phyloP scores from a whole-genome alignment of 2,797 vertebrate species.

The Synanceia verrucosa region DNA sequence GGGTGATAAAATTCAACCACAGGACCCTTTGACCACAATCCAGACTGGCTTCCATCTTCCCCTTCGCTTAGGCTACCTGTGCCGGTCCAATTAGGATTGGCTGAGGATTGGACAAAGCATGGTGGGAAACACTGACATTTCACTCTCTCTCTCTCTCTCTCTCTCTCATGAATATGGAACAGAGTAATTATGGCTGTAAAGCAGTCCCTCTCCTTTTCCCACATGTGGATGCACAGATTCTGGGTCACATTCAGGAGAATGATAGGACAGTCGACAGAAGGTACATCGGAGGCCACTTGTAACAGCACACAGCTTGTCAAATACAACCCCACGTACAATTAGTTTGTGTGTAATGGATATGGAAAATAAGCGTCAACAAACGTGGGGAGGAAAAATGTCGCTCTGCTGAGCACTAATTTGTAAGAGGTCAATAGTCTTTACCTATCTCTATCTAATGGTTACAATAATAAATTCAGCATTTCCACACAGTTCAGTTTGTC shows the following conservation, averaged over 20 bases:
- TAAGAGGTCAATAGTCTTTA: background rate
- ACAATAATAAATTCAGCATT: background rate
- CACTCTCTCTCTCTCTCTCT: slow-evolving; percentile 44
- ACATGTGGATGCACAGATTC: slow-evolving; percentile 28
- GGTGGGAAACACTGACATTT: slow-evolving; percentile 71
- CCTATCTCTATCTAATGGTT: background rate
- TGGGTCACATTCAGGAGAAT: slow-evolving; percentile 43
- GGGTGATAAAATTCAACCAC: slow-evolving; percentile 75
- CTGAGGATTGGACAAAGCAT: slow-evolving; percentile 50
- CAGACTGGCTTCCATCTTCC: slow-evolving; percentile 56
- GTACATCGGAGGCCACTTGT: background rate
- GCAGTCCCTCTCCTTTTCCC: slow-evolving; percentile 33
- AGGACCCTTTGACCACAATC: slow-evolving; percentile 74
- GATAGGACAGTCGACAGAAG: slow-evolving; percentile 17
- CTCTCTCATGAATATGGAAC: slow-evolving; percentile 75
- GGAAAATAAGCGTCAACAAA: background rate
- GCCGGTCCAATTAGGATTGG: slow-evolving; percentile 65
- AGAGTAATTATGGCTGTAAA: slow-evolving; percentile 71
- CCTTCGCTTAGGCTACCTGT: slow-evolving; percentile 53
- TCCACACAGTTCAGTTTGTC: background rate
- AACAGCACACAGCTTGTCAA: background rate
- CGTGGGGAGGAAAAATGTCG: background rate
- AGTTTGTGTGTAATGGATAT: background rate
- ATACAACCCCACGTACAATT: background rate
- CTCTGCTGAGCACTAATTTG: background rate